Evolutionary conservation across 2,888 invertebrate species (phyloP).

Genomic region (Odontocolon sp.): DNA sequence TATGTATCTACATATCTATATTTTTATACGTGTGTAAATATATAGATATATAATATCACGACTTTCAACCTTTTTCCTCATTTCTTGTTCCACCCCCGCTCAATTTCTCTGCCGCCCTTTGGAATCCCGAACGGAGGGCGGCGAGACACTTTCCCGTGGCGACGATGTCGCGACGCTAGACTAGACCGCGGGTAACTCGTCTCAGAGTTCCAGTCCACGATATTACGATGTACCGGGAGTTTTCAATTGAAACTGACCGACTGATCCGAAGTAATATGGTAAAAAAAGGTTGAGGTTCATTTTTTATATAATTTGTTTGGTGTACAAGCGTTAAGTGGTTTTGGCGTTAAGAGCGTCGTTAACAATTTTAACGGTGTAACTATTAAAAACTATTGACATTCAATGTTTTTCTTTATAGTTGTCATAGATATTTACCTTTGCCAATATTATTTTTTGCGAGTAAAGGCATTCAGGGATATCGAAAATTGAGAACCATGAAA

Average conservation of each 20-base stretch:
- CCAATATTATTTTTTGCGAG: too few relatives aligned
- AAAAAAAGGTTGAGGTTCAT: too few relatives aligned
- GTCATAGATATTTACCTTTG: too few relatives aligned
- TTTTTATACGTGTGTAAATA: not conserved
- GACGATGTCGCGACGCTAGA: slow-evolving; percentile 23
- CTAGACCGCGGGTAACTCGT: slow-evolving; percentile 25
- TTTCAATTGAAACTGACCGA: not conserved
- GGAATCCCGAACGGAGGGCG: slow-evolving; percentile 34
- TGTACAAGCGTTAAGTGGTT: too few relatives aligned
- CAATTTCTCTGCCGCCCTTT: slow-evolving; percentile 56
- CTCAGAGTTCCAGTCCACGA: slow-evolving; percentile 7
- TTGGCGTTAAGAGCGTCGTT: too few relatives aligned
- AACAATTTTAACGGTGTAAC: too few relatives aligned
- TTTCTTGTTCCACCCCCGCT: slow-evolving; percentile 63
- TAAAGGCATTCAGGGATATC: too few relatives aligned
- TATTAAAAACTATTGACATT: too few relatives aligned
- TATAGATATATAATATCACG: not conserved
- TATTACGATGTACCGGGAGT: slow-evolving; percentile 15
- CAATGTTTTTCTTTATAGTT: too few relatives aligned
- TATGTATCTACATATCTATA: not conserved
- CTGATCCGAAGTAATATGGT: too few relatives aligned
- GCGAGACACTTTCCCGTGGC: slow-evolving; percentile 39
- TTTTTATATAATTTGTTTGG: too few relatives aligned
- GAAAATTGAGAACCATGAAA: too few relatives aligned
- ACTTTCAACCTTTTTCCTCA: slow-evolving; percentile 33